Conservation (phyloP, 2,888 invertebrate genomes). For the Andrena trimmerana region DNA sequence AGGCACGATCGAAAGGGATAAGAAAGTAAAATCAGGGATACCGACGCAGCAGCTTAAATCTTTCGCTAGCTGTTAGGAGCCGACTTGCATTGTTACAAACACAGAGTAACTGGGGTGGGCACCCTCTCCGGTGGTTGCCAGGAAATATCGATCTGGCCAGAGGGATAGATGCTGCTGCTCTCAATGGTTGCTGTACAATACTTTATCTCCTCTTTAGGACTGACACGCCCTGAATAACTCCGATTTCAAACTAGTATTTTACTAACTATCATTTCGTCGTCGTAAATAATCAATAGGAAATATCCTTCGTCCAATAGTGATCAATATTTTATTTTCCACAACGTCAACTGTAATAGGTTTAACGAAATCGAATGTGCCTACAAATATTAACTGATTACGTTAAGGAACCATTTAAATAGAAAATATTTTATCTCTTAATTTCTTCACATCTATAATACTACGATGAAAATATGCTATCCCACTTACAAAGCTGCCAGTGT, state of each 20-base stretch:
- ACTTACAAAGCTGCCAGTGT: no score
- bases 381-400: no score
- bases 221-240: slow-evolving; percentile 73
- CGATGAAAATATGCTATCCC: no score
- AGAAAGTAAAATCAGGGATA: slow-evolving; percentile 34
- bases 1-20: neutral
- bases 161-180: slow-evolving; percentile 81
- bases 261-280: slow-evolving; percentile 51
- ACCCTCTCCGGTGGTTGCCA: slow-evolving; percentile 83
- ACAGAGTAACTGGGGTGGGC: slow-evolving; percentile 78
- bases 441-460: no score
- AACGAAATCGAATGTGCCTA: no score
- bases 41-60: slow-evolving; percentile 64
- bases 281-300: neutral
- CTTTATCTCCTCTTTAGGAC: slow-evolving; percentile 76
- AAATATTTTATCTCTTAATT: no score
- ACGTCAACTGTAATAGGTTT: no score
- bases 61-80: slow-evolving; percentile 75
- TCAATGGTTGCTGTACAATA: slow-evolving; percentile 74
- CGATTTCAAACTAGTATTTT: slow-evolving; percentile 58
- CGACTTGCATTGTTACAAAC: slow-evolving; percentile 83
- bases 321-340: neutral
- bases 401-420: no score
- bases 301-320: neutral
- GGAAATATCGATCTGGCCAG: slow-evolving; percentile 83